Evolutionary conservation across 1,140 invertebrate genomes (phyloP), one percentile per base, ranked within the genome.

Genomic region (Gonatopus flavifemur): DNA sequence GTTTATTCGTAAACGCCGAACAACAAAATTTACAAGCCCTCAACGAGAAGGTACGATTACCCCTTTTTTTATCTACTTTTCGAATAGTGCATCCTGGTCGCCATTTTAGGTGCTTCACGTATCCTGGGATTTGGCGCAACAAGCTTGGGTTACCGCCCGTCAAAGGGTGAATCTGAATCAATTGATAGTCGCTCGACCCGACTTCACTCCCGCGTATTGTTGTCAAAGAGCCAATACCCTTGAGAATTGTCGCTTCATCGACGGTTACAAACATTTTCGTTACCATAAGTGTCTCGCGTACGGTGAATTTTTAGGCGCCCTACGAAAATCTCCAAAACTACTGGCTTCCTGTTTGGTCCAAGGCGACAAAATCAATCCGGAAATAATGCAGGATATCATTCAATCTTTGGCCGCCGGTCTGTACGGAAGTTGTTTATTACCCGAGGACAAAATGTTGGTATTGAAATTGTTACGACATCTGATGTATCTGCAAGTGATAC

Each of bases 61-160:
- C 7, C 6, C 5, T 33, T 5, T 39, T 42, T 13, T 30, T 25
- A 16, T n/a, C 3, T 31, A 49, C 16, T 49, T 48, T 48, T 21
- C 10, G 10, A 37, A 37, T 7, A 40, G 18, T 25, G n/a, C n/a
- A n/a, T n/a, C n/a, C n/a, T n/a, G n/a, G n/a, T n/a, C n/a, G n/a
- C n/a, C n/a, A 45, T 55, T 69, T 5, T 31, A 86, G 84, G 84
- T 88, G 13, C 67, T 82, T 24, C 79, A 78, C 37, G 69, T 82
- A 21, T 86, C 84, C 0, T 84, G 86, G 42, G 77, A 82, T 28
- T 72, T 90, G n/a, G 83, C 84, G 19, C 87, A 94, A 70, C 81
- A 88, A 55, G 87, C 93, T 21, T 97, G 93, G 91, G 86, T 96
- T 44, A 90, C 89, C 33, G 86, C 89, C 3, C 90, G 94, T 70